Percentiles rank a stretch among this genome's conserved stretches.
Evolutionary conservation across 2,113 vertebrate genomes (phyloP).

Genomic region (Odocoileus hemionus): DNA sequence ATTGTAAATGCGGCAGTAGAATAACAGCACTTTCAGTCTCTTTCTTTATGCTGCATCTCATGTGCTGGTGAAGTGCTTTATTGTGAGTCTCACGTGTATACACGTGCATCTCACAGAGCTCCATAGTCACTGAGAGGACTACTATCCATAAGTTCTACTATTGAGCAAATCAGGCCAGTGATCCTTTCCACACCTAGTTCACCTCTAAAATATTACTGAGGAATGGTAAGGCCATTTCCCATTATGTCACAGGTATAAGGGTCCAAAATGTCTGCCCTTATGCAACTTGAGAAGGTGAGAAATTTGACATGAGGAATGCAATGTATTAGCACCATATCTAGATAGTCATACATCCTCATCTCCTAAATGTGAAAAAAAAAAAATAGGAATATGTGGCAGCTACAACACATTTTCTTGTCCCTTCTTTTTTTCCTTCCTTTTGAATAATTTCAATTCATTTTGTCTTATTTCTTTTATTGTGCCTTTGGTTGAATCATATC

Average conservation of each 20-base stretch:
- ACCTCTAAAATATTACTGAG: slow-evolving; percentile 52
- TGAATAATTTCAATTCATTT: neutral
- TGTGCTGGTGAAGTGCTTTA: neutral
- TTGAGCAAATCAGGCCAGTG: neutral
- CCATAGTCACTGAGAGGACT: neutral
- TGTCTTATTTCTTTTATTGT: neutral
- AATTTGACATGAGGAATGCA: slow-evolving; percentile 31
- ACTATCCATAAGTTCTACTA: neutral
- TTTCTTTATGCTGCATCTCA: neutral
- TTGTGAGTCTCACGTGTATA: neutral
- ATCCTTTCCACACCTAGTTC: slow-evolving; percentile 22
- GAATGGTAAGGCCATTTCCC: slow-evolving; percentile 56
- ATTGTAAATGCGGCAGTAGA: neutral
- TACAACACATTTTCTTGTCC: neutral
- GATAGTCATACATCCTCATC: neutral
- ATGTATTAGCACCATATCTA: slow-evolving; percentile 13
- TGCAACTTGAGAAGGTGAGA: slow-evolving; percentile 62
- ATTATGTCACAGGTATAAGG: slow-evolving; percentile 13
- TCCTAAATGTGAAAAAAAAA: neutral
- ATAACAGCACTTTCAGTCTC: neutral
- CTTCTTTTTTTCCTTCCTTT: neutral
- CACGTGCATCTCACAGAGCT: neutral
- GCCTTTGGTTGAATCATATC: neutral
- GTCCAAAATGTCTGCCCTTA: slow-evolving; percentile 4
- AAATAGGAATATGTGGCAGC: neutral